Percentiles rank a stretch among this genome's conserved stretches.
Conservation (phyloP, 2,888 invertebrate genomes). For the Diadromus collaris region DNA sequence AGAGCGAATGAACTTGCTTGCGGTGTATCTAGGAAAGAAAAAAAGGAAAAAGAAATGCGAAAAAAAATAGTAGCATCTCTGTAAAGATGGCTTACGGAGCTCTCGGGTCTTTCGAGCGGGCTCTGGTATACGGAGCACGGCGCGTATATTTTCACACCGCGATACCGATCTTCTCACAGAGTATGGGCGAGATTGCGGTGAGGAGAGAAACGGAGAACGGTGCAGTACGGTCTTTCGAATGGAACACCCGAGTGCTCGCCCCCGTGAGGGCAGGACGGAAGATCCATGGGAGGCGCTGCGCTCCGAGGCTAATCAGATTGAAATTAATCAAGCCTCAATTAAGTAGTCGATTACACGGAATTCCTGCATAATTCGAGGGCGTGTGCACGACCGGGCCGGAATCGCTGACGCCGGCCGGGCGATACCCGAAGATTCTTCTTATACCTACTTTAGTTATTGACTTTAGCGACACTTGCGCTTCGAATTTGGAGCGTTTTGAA, state of each 20-base stretch:
- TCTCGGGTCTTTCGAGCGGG: conserved; percentile 9
- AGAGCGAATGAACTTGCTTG: conserved; percentile 3
- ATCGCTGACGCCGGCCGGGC: conserved; percentile 37
- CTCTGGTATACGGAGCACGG: conserved; percentile 4
- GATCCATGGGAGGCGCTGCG: conserved; percentile 51
- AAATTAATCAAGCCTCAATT: conserved; percentile 67
- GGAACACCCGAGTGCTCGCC: background rate
- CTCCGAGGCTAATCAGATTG: conserved; percentile 62
- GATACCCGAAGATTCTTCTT: conserved; percentile 33
- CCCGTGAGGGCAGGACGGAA: conserved; percentile 1
- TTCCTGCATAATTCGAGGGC: conserved; percentile 65
- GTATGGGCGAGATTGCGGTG: background rate
- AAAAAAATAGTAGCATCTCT: background rate
- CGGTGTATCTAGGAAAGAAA: background rate
- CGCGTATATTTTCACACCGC: conserved; percentile 59
- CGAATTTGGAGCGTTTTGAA: too few species aligned
- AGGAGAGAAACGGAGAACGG: conserved; percentile 13
- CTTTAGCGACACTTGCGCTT: too few species aligned
- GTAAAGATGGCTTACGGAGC: too few species aligned
- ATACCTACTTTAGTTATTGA: background rate
- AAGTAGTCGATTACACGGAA: conserved; percentile 66
- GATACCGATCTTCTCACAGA: conserved; percentile 61
- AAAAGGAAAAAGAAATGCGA: background rate
- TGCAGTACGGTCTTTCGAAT: background rate
- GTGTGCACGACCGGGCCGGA: conserved; percentile 8